Evolutionary conservation across 2,113 vertebrate species (phyloP).

Genomic region (Paedocypris sp.): DNA sequence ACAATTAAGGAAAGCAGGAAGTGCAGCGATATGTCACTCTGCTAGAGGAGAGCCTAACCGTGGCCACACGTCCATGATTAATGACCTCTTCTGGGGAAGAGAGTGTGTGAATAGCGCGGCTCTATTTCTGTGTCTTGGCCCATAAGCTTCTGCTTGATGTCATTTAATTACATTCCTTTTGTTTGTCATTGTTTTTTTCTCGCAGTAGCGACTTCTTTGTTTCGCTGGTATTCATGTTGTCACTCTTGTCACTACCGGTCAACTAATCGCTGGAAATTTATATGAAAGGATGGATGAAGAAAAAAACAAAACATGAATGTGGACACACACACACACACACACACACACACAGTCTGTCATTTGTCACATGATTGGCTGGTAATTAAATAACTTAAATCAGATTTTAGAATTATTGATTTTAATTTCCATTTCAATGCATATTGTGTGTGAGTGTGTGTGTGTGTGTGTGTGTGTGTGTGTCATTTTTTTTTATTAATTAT

Average conservation of each 20-base stretch:
- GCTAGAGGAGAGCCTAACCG: constrained; percentile 27
- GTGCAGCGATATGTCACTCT: constrained; percentile 36
- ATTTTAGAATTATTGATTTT: no score
- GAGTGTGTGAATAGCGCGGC: constrained; percentile 21
- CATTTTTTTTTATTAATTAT: no score
- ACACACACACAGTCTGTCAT: no score
- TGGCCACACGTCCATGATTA: constrained; percentile 39
- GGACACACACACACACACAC: no score
- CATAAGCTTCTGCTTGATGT: constrained; percentile 31
- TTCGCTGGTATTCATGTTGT: constrained; percentile 31
- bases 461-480: no score
- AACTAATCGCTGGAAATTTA: constrained; percentile 3
- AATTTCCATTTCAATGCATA: no score
- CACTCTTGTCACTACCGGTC: constrained; percentile 14
- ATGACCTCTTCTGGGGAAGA: constrained; percentile 37
- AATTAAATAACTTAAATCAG: no score
- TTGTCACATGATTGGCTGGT: no score
- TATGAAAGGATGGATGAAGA: background rate
- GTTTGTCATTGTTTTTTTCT: constrained; percentile 30
- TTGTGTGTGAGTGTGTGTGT: no score
- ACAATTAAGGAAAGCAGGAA: constrained; percentile 35
- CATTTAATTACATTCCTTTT: constrained; percentile 38
- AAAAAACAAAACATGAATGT: constrained; percentile 9
- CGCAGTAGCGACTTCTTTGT: constrained; percentile 29
- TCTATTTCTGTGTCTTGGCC: constrained; percentile 36